Evolutionary conservation across 2,888 invertebrate species (phyloP), one percentile per base, ranked within the genome.

Genomic region (Capitulum mitella): DNA sequence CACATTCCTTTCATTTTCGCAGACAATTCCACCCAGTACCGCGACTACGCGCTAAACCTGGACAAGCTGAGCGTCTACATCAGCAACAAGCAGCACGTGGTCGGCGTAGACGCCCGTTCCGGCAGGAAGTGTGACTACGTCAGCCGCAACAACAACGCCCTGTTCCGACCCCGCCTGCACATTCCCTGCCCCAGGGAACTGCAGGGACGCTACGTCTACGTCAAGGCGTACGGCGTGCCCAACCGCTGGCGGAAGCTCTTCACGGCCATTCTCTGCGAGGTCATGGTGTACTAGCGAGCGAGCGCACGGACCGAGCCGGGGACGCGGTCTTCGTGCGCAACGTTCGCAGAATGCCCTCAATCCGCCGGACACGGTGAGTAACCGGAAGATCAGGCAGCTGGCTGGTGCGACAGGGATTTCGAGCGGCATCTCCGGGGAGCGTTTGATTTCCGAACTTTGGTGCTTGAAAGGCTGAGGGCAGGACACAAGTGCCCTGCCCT

Each of bases 211-310:
- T 88, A 87, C 82, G 85, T 88, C 40, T 87, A 88, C 82, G 86
- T 88, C 76, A 86, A 87, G 82, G 87, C 87, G 5, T 86, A 86
- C 82, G 87, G 88, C 43, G 85, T 86, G 26, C 85, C 86, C 58
- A 86, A 86, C 82, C 84, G 87, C 76, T 87, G 86, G 86, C 86
- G 86, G 81, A 83, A 86, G 77, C 84, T 87, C 29, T 88, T 88
- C 83, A 87, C 86, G 77, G 86, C 87, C 48, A 86, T 88, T 37
- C 83, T 88, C 34, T 88, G 88, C 82, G 88, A 88, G 84, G 88
- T 88, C 16, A 85, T 86, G 84, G 86, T 88, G 40, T 88, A 87
- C 80, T 85, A 77, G 82, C 12, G 58, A n/a, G 10, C 1, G n/a
- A 29, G 58, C 12, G n/a, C n/a, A n/a, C n/a, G n/a, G n/a, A n/a